These are phyloP conservation scores for Microdon myrmicae DNA, from an alignment of 2,888 invertebrate species.

Conservation along the genomic window DNA sequence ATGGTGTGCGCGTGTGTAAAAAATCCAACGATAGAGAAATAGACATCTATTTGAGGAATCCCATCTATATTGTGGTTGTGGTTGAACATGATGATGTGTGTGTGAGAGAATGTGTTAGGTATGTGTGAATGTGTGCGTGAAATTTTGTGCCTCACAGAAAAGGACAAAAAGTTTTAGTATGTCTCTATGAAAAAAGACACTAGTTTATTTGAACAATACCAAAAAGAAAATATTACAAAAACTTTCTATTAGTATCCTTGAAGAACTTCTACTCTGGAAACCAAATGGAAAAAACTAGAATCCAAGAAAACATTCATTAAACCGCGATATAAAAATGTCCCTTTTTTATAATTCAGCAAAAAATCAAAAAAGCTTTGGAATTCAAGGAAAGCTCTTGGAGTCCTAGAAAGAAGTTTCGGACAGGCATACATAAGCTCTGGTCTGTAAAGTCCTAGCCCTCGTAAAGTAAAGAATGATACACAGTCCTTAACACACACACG, in stretches of 20 bases:
- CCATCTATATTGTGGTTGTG: too few relatives aligned
- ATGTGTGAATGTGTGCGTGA: slow-evolving; percentile 12
- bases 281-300: slow-evolving; percentile 2
- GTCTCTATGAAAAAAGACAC: background rate
- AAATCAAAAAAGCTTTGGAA: slow-evolving; percentile 18
- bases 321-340: background rate
- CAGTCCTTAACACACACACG: slow-evolving; percentile 7
- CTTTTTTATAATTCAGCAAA: too few relatives aligned
- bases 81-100: too few relatives aligned
- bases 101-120: too few relatives aligned
- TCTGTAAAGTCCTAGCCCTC: too few relatives aligned
- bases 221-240: slow-evolving; percentile 45
- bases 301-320: background rate
- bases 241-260: slow-evolving; percentile 36
- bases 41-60: slow-evolving; percentile 19
- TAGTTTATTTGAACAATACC: too few relatives aligned
- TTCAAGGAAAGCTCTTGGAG: slow-evolving; percentile 17
- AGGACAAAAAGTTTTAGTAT: slow-evolving; percentile 14
- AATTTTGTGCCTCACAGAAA: slow-evolving; percentile 16
- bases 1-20: slow-evolving; percentile 34
- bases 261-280: slow-evolving; percentile 26
- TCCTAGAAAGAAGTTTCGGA: slow-evolving; percentile 11
- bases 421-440: background rate
- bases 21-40: slow-evolving; percentile 6
- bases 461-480: slow-evolving; percentile 55